phyloP scores from a whole-genome alignment of 1,140 invertebrate genomes.

The Heliconius himera region DNA sequence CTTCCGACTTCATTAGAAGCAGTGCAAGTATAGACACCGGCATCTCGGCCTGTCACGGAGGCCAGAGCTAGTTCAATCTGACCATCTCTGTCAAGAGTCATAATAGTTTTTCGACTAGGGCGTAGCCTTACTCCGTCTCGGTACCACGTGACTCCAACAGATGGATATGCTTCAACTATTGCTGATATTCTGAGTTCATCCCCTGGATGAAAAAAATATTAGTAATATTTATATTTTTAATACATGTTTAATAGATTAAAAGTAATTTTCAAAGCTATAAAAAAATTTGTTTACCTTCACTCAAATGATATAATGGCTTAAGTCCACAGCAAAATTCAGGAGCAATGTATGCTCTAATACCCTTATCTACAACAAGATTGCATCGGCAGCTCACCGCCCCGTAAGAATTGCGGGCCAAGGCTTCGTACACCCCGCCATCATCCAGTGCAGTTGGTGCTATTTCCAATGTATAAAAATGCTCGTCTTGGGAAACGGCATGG shows the following conservation, averaged over 20 bases:
- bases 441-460: constrained; percentile 88
- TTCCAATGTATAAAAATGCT: constrained; percentile 92
- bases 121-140: constrained; percentile 87
- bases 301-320: constrained; percentile 83
- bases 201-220: constrained; percentile 61
- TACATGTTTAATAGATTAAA: background rate
- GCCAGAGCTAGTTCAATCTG: constrained; percentile 88
- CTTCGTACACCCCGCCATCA: constrained; percentile 92
- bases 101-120: constrained; percentile 87
- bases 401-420: constrained; percentile 89
- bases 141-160: constrained; percentile 91
- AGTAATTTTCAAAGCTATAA: too few species aligned
- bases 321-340: constrained; percentile 88
- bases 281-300: constrained; percentile 66
- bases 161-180: constrained; percentile 90
- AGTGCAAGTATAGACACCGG: constrained; percentile 93
- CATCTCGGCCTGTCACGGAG: constrained; percentile 85
- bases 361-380: constrained; percentile 91
- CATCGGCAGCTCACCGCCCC: constrained; percentile 92
- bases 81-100: constrained; percentile 90
- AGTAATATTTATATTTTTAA: background rate
- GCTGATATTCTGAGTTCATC: constrained; percentile 86
- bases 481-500: constrained; percentile 84
- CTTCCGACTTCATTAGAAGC: constrained; percentile 93
- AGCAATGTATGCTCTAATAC: constrained; percentile 89